Evolutionary conservation across 2,888 invertebrate species (phyloP).

Genomic region (Adela reaumurella): DNA sequence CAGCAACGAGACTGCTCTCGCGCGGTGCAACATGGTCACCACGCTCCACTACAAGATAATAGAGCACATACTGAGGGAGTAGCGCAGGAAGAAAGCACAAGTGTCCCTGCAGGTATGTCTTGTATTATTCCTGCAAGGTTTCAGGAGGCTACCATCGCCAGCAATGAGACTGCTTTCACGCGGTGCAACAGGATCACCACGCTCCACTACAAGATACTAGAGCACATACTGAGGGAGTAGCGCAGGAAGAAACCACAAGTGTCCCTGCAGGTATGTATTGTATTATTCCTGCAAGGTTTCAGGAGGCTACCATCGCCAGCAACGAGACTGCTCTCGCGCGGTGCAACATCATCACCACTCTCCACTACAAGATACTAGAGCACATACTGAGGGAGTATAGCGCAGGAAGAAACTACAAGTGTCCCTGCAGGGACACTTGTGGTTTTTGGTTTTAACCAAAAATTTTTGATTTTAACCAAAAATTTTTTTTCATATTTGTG

Average conservation of each 20-base stretch:
- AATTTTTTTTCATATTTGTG: too few relatives aligned
- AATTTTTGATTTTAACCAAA: too few relatives aligned
- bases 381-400: slow-evolving; percentile 82
- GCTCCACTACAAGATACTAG: slow-evolving; percentile 83
- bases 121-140: slow-evolving; percentile 63
- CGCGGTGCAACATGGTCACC: slow-evolving; percentile 66
- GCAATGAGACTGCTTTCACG: slow-evolving; percentile 60
- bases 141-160: slow-evolving; percentile 56
- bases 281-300: too few relatives aligned
- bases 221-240: slow-evolving; percentile 81
- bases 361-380: slow-evolving; percentile 87
- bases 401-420: slow-evolving; percentile 65
- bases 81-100: slow-evolving; percentile 67
- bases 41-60: slow-evolving; percentile 42
- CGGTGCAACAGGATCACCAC: slow-evolving; percentile 70
- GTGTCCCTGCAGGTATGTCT: too few relatives aligned
- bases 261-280: slow-evolving; percentile 69
- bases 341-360: slow-evolving; percentile 67
- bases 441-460: too few relatives aligned
- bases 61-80: slow-evolving; percentile 55
- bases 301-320: slow-evolving; percentile 32
- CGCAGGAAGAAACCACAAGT: slow-evolving; percentile 65
- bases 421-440: slow-evolving; percentile 66
- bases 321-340: slow-evolving; percentile 63
- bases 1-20: slow-evolving; percentile 60